phyloP scores from a whole-genome alignment of 2,888 invertebrate species.

The Patella ulyssiponensis region DNA sequence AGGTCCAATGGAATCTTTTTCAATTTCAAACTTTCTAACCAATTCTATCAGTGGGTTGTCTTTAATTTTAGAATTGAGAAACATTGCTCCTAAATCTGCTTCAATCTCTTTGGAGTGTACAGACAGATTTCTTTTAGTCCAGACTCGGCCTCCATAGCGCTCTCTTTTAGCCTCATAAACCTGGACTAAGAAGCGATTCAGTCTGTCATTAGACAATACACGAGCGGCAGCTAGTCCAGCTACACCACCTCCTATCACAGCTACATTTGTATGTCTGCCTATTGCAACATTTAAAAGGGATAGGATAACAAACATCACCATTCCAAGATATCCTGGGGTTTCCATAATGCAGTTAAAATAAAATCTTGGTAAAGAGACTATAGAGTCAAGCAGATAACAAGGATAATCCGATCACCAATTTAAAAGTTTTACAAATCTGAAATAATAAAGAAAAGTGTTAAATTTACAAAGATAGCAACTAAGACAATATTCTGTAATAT shows the following conservation, averaged over 20 bases:
- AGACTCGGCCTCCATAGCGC: slow-evolving; percentile 61
- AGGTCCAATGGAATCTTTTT: neutral
- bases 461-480: too few species aligned
- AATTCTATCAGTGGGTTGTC: slow-evolving; percentile 4
- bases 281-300: slow-evolving; percentile 67
- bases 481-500: too few species aligned
- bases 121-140: slow-evolving; percentile 46
- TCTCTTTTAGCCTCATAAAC: slow-evolving; percentile 56
- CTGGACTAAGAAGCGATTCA: slow-evolving; percentile 46
- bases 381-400: too few species aligned
- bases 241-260: slow-evolving; percentile 62
- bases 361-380: too few species aligned
- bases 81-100: slow-evolving; percentile 44
- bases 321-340: too few species aligned
- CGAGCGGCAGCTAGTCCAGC: slow-evolving; percentile 62
- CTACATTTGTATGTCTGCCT: slow-evolving; percentile 39
- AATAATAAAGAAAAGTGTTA: too few species aligned
- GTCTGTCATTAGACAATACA: slow-evolving; percentile 42
- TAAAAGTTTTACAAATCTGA: too few species aligned
- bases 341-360: too few species aligned
- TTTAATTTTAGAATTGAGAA: slow-evolving; percentile 39
- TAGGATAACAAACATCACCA: too few species aligned
- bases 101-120: slow-evolving; percentile 36
- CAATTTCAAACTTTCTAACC: slow-evolving; percentile 1
- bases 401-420: too few species aligned